These are phyloP conservation scores for Coelopa frigida DNA, from an alignment of 1,140 invertebrate species.

Conservation along the genomic window DNA sequence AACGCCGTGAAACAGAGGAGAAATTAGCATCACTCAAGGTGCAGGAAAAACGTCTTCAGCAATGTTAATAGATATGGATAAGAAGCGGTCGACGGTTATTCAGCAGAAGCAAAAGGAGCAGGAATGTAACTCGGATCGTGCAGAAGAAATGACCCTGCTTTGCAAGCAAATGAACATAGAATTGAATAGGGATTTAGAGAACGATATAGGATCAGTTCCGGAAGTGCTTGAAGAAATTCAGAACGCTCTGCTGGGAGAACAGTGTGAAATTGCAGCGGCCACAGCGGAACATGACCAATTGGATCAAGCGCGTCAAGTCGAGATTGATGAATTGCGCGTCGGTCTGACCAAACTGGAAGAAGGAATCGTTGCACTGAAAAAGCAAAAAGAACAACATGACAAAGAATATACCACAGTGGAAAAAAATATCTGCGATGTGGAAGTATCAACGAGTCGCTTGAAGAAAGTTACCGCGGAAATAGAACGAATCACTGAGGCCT, in stretches of 20 bases:
- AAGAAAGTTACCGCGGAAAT: conserved; percentile 29
- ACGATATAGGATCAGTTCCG: conserved; percentile 9
- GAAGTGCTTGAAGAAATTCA: conserved; percentile 28
- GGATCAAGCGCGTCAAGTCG: conserved; percentile 44
- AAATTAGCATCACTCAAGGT: conserved; percentile 40
- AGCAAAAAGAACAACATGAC: conserved; percentile 22
- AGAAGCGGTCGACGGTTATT: conserved; percentile 22
- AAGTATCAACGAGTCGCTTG: conserved; percentile 25
- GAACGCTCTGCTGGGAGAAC: conserved; percentile 22
- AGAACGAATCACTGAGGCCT: conserved; percentile 21
- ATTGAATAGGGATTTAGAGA: conserved; percentile 14
- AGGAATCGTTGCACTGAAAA: conserved; percentile 42
- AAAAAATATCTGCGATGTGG: conserved; percentile 26
- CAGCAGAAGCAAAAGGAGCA: conserved; percentile 26
- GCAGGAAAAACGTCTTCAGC: conserved; percentile 48
- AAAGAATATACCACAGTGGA: conserved; percentile 20
- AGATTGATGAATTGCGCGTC: conserved; percentile 46
- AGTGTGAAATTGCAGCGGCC: conserved; percentile 28
- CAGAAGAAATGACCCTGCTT: conserved; percentile 26
- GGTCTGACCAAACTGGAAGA: conserved; percentile 45
- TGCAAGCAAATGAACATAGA: conserved; percentile 24
- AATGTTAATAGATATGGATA: conserved; percentile 33
- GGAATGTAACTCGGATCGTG: conserved; percentile 24
- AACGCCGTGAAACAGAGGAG: conserved; percentile 42
- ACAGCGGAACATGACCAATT: conserved; percentile 26